phyloP scores from a whole-genome alignment of 2,888 invertebrate species.

The Ypsolopha scabrella region DNA sequence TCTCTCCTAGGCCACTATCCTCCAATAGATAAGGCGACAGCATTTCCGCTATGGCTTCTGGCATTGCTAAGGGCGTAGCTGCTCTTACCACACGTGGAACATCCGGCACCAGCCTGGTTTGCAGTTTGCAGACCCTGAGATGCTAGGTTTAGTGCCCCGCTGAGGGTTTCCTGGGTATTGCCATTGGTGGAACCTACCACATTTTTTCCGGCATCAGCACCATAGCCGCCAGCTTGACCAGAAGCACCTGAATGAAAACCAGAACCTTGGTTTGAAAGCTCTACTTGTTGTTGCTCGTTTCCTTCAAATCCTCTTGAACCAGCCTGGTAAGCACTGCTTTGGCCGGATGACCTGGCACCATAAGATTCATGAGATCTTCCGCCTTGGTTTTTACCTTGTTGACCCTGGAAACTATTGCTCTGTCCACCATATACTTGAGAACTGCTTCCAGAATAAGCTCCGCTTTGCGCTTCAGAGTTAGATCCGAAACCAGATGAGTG shows the following conservation, averaged over 20 bases:
- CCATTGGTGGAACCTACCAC: not conserved
- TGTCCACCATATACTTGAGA: not conserved
- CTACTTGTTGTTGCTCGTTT: not conserved
- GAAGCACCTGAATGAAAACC: too few species aligned
- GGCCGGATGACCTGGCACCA: not conserved
- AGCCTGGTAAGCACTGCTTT: not conserved
- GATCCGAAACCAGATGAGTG: constrained; percentile 1
- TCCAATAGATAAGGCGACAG: constrained; percentile 50
- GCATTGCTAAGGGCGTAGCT: constrained; percentile 54
- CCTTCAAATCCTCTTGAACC: not conserved
- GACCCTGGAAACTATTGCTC: not conserved
- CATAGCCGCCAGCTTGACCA: too few species aligned
- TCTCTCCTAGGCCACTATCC: constrained; percentile 24
- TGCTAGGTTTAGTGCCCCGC: constrained; percentile 39
- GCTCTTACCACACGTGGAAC: constrained; percentile 45
- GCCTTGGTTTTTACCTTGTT: not conserved
- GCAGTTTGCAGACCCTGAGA: constrained; percentile 36
- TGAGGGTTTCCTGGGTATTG: not conserved
- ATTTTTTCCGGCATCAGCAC: not conserved
- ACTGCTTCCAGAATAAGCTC: not conserved
- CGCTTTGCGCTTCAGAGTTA: constrained; percentile 4
- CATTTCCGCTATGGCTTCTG: constrained; percentile 45
- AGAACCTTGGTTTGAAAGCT: too few species aligned
- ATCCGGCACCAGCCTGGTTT: constrained; percentile 22
- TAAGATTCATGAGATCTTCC: not conserved